phyloP scores from a whole-genome alignment of 2,113 vertebrate genomes.

The Poecile atricapillus region DNA sequence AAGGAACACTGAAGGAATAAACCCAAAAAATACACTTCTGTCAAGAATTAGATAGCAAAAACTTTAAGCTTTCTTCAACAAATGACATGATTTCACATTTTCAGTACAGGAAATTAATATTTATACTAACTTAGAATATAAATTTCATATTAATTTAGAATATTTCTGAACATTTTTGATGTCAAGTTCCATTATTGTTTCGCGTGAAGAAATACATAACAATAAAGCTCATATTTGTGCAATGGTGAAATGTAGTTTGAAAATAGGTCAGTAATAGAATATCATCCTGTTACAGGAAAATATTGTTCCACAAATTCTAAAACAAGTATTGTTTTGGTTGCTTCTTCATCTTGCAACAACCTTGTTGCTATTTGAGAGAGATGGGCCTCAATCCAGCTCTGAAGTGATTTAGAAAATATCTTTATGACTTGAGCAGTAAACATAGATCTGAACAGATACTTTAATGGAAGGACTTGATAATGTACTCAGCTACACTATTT shows the following conservation, averaged over 20 bases:
- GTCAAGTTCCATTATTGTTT: not conserved
- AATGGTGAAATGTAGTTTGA: not conserved
- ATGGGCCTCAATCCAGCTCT: not conserved
- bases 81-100: not conserved
- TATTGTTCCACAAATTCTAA: not conserved
- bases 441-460: not conserved
- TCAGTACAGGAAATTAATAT: not conserved
- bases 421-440: not conserved
- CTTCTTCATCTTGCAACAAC: not conserved
- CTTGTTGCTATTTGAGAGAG: not conserved
- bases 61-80: not conserved
- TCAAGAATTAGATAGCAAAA: constrained; percentile 18
- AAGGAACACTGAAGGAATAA: constrained; percentile 20
- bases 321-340: not conserved
- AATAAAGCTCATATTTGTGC: not conserved
- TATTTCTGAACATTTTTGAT: not conserved
- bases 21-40: not conserved
- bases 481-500: not conserved
- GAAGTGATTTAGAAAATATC: not conserved
- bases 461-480: not conserved
- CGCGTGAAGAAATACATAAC: not conserved
- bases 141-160: not conserved
- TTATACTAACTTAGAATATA: not conserved
- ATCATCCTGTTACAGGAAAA: not conserved
- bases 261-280: not conserved